Evolutionary conservation across 2,888 invertebrate genomes (phyloP).

Genomic region (Mamestra brassicae): DNA sequence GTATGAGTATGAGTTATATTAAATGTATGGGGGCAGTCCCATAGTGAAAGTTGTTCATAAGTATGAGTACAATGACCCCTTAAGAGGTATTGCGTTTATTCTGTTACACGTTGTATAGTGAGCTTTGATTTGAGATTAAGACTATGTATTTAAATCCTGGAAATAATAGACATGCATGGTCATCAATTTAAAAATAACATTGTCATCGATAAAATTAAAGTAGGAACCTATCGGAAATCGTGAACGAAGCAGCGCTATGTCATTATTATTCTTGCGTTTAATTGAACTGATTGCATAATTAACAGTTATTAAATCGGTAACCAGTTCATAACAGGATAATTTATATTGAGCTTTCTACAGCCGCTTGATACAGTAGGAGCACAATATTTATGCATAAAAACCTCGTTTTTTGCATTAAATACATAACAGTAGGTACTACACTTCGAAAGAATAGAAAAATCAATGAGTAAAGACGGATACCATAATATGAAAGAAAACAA

Average conservation of each 20-base stretch:
- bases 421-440: background rate
- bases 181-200: background rate
- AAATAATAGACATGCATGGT: too few relatives aligned
- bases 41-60: too few relatives aligned
- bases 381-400: slow-evolving; percentile 26
- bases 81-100: too few relatives aligned
- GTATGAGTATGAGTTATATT: too few relatives aligned
- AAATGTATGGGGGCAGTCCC: too few relatives aligned
- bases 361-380: background rate
- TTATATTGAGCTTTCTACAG: slow-evolving; percentile 33
- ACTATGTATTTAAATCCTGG: background rate
- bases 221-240: background rate
- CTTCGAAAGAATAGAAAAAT: background rate
- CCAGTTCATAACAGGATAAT: slow-evolving; percentile 33
- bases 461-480: slow-evolving; percentile 1
- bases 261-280: slow-evolving; percentile 50
- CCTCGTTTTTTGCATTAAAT: background rate
- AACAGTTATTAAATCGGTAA: slow-evolving; percentile 30
- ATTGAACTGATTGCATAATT: slow-evolving; percentile 55
- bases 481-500: slow-evolving; percentile 3
- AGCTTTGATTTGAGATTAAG: too few relatives aligned
- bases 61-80: too few relatives aligned
- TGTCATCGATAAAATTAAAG: slow-evolving; percentile 2
- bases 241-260: slow-evolving; percentile 16
- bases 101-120: too few relatives aligned